Evolutionary conservation across 1,140 invertebrate species (phyloP).

Genomic region (Diorhabda sublineata): DNA sequence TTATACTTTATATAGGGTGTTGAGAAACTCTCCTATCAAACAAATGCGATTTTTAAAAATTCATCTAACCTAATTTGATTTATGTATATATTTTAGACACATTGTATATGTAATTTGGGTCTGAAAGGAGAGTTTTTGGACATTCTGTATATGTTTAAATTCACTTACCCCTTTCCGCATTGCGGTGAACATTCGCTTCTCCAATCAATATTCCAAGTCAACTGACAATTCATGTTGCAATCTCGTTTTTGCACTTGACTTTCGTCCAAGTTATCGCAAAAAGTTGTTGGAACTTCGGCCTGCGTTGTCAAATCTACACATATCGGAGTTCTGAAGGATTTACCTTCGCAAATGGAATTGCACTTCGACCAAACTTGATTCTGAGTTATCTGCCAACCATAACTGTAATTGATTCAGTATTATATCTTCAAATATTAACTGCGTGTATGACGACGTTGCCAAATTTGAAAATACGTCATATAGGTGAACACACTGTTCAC

Average conservation of each 20-base stretch:
- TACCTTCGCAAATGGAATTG: conserved; percentile 55
- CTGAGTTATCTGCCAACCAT: conserved; percentile 56
- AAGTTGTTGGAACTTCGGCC: conserved; percentile 25
- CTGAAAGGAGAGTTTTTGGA: too few species aligned
- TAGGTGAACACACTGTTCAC: too few species aligned
- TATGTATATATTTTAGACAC: too few species aligned
- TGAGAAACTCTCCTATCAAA: too few species aligned
- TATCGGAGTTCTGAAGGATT: conserved; percentile 35
- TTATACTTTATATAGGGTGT: too few species aligned
- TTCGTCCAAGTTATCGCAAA: conserved; percentile 33
- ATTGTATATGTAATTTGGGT: too few species aligned
- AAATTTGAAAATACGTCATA: too few species aligned
- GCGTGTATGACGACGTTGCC: too few species aligned
- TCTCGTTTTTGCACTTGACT: conserved; percentile 33
- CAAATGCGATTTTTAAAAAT: too few species aligned
- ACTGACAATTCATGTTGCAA: conserved; percentile 42
- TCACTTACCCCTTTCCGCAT: conserved; percentile 42
- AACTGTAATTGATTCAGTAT: conserved; percentile 35
- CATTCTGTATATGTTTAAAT: too few species aligned
- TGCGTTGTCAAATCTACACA: conserved; percentile 37
- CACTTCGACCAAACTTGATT: conserved; percentile 57
- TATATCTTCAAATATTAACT: too few species aligned
- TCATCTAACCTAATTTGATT: too few species aligned
- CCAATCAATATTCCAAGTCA: conserved; percentile 36
- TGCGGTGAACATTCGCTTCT: conserved; percentile 38